Evolutionary conservation across 2,888 invertebrate species (phyloP).

Genomic region (Tenthredo mesomela): DNA sequence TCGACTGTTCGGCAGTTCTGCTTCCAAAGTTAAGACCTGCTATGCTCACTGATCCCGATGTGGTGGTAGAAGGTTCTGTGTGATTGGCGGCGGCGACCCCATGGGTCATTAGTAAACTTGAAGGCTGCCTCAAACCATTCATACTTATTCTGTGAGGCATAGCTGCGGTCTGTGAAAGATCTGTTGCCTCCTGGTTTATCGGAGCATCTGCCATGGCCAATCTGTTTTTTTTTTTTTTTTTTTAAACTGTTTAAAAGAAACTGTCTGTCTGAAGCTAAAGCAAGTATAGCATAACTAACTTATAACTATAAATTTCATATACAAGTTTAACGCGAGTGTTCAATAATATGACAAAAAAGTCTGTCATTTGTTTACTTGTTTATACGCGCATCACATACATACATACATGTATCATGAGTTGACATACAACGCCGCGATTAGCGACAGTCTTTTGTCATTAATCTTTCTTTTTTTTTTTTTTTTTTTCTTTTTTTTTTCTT

Average conservation of each 20-base stretch:
- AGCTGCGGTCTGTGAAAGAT: not conserved
- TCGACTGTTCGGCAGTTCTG: conserved; percentile 65
- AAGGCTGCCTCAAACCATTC: conserved; percentile 41
- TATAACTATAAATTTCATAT: no score
- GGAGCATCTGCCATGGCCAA: conserved; percentile 35
- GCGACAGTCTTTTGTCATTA: not conserved
- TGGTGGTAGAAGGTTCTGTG: conserved; percentile 52
- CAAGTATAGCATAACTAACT: not conserved
- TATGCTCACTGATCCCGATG: conserved; percentile 54
- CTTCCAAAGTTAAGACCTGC: conserved; percentile 55
- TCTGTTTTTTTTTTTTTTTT: no score
- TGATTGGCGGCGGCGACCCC: conserved; percentile 3
- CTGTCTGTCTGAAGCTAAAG: no score
- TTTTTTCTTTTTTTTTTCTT: not conserved
- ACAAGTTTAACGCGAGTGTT: no score
- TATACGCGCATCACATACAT: not conserved
- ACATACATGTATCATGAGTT: not conserved
- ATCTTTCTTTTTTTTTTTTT: not conserved
- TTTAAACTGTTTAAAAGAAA: not conserved
- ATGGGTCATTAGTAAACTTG: conserved; percentile 57
- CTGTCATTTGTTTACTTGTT: not conserved
- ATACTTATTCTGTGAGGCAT: conserved; percentile 43
- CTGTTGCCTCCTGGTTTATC: not conserved
- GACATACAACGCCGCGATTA: not conserved
- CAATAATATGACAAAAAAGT: no score